Conservation (phyloP, 2,113 vertebrate genomes). For the Stomatorhinus ivindoensis region DNA sequence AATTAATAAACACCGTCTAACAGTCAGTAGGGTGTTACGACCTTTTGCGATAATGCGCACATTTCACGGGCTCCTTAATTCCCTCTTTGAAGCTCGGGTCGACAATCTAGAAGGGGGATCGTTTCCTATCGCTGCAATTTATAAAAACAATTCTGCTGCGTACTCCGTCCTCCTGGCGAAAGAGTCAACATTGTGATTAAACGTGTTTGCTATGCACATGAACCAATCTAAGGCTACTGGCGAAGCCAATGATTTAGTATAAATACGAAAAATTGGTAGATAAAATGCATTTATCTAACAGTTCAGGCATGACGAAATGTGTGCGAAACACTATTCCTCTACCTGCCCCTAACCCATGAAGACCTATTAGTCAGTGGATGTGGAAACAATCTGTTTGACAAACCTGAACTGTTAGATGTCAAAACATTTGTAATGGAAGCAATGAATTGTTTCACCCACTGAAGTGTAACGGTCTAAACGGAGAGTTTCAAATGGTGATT, state of each 20-base stretch:
- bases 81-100: background rate
- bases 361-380: slow-evolving; percentile 1
- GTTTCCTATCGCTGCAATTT: background rate
- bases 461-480: background rate
- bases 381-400: slow-evolving; percentile 11
- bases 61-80: background rate
- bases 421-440: slow-evolving; percentile 12
- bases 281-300: background rate
- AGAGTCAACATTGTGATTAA: background rate
- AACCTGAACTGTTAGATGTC: slow-evolving; percentile 1
- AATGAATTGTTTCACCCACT: slow-evolving; percentile 9
- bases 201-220: background rate
- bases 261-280: background rate
- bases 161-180: background rate
- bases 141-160: background rate
- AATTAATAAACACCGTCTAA: background rate
- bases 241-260: background rate
- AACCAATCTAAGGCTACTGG: background rate
- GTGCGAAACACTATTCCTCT: background rate
- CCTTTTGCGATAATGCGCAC: background rate
- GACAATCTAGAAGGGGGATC: background rate
- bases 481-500: background rate
- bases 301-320: background rate
- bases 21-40: background rate
- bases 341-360: background rate